Conservation (phyloP, 2,888 invertebrate species). For the Halictus quadricinctus region DNA sequence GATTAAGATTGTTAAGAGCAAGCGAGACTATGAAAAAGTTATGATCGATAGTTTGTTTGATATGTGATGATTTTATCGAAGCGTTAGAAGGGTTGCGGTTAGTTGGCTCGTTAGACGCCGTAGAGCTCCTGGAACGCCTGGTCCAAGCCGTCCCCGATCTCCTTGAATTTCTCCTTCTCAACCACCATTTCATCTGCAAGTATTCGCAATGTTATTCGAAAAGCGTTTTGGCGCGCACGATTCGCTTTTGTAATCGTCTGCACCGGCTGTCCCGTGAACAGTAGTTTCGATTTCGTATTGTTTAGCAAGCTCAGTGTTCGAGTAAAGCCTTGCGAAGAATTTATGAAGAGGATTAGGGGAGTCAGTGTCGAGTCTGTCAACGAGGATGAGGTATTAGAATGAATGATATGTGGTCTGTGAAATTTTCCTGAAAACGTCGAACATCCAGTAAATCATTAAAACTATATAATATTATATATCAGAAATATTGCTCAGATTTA, state of each 20-base stretch:
- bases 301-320: constrained; percentile 3
- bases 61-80: constrained; percentile 57
- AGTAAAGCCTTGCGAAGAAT: neutral
- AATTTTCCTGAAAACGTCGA: neutral
- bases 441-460: neutral
- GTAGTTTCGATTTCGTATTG: constrained; percentile 4
- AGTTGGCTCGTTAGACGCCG: constrained; percentile 77
- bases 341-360: constrained; percentile 20
- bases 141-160: constrained; percentile 96
- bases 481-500: neutral
- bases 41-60: constrained; percentile 39
- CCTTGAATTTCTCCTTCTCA: constrained; percentile 96
- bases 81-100: constrained; percentile 71
- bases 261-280: neutral
- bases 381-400: neutral
- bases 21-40: constrained; percentile 75
- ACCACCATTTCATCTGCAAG: constrained; percentile 92
- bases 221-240: neutral
- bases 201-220: constrained; percentile 69
- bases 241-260: constrained; percentile 8
- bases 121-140: constrained; percentile 93
- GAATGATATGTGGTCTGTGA: neutral
- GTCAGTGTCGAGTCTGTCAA: neutral
- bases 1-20: constrained; percentile 74
- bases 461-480: neutral